A percentile compares a stretch with the other conserved stretches of the same genome.
Evolutionary conservation across 1,140 invertebrate genomes (phyloP).

Genomic region (Colletes gigas): DNA sequence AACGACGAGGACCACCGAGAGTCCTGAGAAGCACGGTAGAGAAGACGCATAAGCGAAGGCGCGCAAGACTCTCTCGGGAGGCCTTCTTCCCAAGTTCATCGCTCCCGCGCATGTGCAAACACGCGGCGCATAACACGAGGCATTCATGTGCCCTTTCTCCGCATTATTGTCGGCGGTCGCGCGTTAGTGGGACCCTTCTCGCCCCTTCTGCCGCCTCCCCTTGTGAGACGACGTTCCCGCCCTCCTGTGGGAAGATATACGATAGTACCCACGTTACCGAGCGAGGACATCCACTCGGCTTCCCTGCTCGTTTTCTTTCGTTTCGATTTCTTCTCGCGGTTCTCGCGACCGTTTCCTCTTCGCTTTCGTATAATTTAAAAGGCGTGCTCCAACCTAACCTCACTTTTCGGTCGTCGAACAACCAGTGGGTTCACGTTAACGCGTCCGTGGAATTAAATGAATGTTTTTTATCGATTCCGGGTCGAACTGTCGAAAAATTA

Average conservation of each 20-base stretch:
- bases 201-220: conserved; percentile 58
- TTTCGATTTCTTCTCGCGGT: conserved; percentile 23
- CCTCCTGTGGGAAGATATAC: conserved; percentile 51
- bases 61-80: neutral
- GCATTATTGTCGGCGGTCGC: conserved; percentile 70
- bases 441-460: too few species aligned
- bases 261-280: conserved; percentile 47
- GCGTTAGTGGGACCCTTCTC: conserved; percentile 65
- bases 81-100: conserved; percentile 73
- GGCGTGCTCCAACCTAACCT: too few species aligned
- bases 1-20: neutral
- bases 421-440: too few species aligned
- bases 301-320: neutral
- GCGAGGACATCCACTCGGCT: conserved; percentile 41
- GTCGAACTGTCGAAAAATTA: neutral
- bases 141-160: conserved; percentile 64
- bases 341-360: neutral
- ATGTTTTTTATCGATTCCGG: too few species aligned
- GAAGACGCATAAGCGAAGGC: neutral
- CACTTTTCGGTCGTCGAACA: too few species aligned
- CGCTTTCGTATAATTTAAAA: neutral
- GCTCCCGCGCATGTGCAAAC: conserved; percentile 76
- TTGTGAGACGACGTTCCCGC: conserved; percentile 45
- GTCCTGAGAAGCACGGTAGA: neutral
- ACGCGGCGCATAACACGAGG: conserved; percentile 64